Conservation (phyloP, 2,797 vertebrate genomes). For the Coranthus polyacanthus region DNA sequence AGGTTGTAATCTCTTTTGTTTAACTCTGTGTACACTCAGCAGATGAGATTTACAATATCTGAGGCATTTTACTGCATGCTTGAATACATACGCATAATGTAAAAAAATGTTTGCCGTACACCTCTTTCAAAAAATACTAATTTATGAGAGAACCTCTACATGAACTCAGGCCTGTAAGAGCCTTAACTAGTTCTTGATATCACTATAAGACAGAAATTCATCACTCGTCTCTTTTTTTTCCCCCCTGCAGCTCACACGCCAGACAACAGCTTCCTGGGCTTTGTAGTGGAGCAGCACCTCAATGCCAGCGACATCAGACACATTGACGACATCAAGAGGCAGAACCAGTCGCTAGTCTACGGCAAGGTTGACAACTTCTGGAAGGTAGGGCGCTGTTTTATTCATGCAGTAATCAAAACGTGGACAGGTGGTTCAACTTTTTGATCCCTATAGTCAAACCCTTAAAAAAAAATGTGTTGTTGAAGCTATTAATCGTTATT, state of each 20-base stretch:
- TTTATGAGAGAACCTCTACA: too few relatives aligned
- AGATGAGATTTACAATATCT: too few relatives aligned
- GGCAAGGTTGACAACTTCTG: conserved; percentile 99
- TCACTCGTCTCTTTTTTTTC: background rate
- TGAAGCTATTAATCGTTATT: too few relatives aligned
- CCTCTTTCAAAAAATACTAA: too few relatives aligned
- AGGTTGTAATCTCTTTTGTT: conserved; percentile 1
- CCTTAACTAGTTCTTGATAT: background rate
- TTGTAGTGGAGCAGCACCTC: conserved; percentile 98
- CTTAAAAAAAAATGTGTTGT: too few relatives aligned
- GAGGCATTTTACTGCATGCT: too few relatives aligned
- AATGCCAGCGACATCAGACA: conserved; percentile 97
- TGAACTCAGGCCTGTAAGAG: too few relatives aligned
- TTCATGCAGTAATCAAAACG: background rate
- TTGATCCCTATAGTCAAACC: too few relatives aligned
- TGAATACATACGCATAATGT: background rate
- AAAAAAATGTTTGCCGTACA: background rate
- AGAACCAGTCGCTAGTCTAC: conserved; percentile 98
- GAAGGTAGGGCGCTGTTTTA: conserved; percentile 89
- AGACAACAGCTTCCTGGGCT: conserved; percentile 98
- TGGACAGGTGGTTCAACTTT: background rate
- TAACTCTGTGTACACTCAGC: background rate
- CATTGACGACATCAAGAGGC: conserved; percentile 97
- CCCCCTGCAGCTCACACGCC: conserved; percentile 93
- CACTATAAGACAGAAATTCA: background rate